These are phyloP conservation scores for Sylvietta virens DNA, from an alignment of 2,113 vertebrate species.

Conservation along the genomic window DNA sequence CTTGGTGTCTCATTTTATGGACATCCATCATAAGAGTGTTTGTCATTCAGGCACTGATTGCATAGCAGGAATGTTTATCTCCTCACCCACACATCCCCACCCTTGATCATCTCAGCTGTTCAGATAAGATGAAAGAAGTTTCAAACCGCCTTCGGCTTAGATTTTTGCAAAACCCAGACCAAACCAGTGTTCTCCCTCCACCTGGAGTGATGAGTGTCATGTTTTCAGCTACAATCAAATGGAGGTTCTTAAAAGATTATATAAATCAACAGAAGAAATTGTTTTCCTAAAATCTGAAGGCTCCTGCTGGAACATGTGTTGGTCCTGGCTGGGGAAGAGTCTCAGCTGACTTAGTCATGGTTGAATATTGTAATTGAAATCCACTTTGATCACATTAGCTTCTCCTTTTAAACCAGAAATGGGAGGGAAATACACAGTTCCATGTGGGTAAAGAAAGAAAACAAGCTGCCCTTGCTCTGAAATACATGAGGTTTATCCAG, in stretches of 20 bases:
- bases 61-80: not conserved
- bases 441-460: not conserved
- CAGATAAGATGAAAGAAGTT: not conserved
- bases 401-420: slow-evolving; percentile 11
- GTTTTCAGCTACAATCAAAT: not conserved
- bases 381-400: not conserved
- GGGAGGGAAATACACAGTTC: not conserved
- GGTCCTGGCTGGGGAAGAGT: not conserved
- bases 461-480: not conserved
- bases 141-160: not conserved
- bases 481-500: not conserved
- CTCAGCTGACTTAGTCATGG: not conserved
- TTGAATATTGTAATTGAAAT: not conserved
- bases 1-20: not conserved
- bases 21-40: not conserved
- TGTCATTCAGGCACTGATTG: not conserved
- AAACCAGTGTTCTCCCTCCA: not conserved
- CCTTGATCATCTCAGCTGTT: not conserved
- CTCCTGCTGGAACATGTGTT: not conserved
- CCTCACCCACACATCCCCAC: not conserved
- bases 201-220: not conserved
- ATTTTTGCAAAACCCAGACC: not conserved
- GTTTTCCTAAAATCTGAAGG: not conserved
- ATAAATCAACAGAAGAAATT: not conserved
- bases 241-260: not conserved